Evolutionary conservation across 2,888 invertebrate genomes (phyloP), one percentile per base, ranked within the genome.

Genomic region (Dione vanillae): DNA sequence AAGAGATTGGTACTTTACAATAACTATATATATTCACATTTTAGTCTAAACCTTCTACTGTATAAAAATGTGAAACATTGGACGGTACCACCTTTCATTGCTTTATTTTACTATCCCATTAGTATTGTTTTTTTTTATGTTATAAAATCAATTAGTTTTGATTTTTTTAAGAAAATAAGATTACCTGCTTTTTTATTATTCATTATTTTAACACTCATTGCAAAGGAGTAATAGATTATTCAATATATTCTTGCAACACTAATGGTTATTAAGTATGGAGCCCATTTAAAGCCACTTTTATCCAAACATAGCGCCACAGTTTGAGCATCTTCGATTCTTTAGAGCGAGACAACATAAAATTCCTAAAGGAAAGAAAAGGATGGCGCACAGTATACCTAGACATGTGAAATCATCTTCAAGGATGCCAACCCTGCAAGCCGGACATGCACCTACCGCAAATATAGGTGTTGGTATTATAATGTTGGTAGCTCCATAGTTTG

Each of bases 401-500:
- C 97, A 96, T 0, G 97, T 96, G 86, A 96, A 98, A 82, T 97
- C 97, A 79, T 98, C 97, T 89, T 98, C 97, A 52, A 98, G 90
- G 37, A 97, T 94, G 16, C 98, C 98, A 71, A 98, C 97, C 77
- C 98, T 94, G 83, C 98, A 98, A 1, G 97, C 96, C 1, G 98
- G 98, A 86, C 98, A 98, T 2, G 96, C 97, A 0, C 97, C 97
- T 0, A 98, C 96, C 0, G 97, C 92, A 74, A 98, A 96, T 47
- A 98, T 97, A 74, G 97, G 96, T 5, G 96, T 95, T 64, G 96
- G 95, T 74, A 96, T 95, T 70, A 96, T 94, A 35, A 96, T 94
- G 62, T 91, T 94, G 8, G 93, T 92, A 2, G 96, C 94, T 19
- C 95, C 95, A 77, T 95, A 96, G 43, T 94, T 93, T 0, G 95